Conservation (phyloP, 2,113 vertebrate genomes). For the Ariopsis seemanni region DNA sequence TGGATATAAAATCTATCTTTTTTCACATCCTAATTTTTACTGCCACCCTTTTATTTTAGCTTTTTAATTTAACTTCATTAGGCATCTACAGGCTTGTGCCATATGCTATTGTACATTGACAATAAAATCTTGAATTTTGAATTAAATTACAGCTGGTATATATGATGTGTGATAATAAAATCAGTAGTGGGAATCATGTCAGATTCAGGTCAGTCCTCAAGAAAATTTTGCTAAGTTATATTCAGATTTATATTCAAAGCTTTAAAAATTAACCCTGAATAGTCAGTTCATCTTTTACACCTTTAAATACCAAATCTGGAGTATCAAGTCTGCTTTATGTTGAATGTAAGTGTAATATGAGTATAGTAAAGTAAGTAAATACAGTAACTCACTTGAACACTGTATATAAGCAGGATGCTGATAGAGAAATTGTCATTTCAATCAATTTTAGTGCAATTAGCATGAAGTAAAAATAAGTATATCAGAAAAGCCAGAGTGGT, state of each 20-base stretch:
- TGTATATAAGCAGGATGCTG: neutral
- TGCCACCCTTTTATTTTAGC: no score
- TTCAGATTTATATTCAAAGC: neutral
- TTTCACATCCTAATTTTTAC: no score
- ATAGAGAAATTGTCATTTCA: neutral
- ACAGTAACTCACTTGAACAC: neutral
- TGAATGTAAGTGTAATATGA: neutral
- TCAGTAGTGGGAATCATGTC: neutral
- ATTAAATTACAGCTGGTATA: neutral
- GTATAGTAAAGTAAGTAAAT: neutral
- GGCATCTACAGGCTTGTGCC: no score
- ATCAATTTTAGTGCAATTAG: neutral
- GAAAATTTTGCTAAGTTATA: neutral
- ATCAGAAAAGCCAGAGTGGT: slow-evolving; percentile 15
- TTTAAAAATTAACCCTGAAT: neutral
- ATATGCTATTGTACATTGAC: no score
- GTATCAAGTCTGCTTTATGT: neutral
- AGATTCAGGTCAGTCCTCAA: neutral
- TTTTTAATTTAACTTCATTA: no score
- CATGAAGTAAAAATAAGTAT: neutral
- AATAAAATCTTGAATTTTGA: no score
- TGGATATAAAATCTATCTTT: no score
- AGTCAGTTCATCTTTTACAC: neutral
- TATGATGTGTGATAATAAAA: neutral
- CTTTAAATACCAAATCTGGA: neutral